Evolutionary conservation across 2,113 vertebrate genomes (phyloP).

Genomic region (Diadophis punctatus): DNA sequence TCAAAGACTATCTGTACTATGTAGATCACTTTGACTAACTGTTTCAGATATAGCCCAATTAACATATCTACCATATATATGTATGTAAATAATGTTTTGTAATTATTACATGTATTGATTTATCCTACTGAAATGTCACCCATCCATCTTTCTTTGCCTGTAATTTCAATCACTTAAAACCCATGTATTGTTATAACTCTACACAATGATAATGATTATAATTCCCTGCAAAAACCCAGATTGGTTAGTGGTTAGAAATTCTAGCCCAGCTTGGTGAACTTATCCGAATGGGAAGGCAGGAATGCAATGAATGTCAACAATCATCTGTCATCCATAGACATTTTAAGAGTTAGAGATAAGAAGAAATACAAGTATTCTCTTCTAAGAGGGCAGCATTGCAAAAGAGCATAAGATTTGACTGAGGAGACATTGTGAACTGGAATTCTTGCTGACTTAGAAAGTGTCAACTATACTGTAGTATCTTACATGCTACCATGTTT

Average conservation of each 20-base stretch:
- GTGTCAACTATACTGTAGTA: background rate
- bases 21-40: background rate
- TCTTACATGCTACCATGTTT: background rate
- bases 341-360: background rate
- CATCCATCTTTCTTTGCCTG: background rate
- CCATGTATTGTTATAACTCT: background rate
- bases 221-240: background rate
- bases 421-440: background rate
- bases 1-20: background rate
- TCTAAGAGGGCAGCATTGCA: background rate
- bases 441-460: background rate
- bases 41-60: background rate
- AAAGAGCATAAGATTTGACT: background rate
- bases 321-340: background rate
- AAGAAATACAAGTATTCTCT: background rate
- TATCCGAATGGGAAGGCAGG: background rate
- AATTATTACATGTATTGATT: background rate
- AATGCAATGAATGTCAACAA: background rate
- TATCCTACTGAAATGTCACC: background rate
- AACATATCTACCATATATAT: conserved; percentile 7
- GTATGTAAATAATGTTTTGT: background rate
- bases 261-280: background rate
- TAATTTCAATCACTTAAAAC: background rate
- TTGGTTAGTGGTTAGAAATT: background rate
- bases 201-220: background rate